phyloP scores from a whole-genome alignment of 2,888 invertebrate species.

The Cantharis flavilabris region DNA sequence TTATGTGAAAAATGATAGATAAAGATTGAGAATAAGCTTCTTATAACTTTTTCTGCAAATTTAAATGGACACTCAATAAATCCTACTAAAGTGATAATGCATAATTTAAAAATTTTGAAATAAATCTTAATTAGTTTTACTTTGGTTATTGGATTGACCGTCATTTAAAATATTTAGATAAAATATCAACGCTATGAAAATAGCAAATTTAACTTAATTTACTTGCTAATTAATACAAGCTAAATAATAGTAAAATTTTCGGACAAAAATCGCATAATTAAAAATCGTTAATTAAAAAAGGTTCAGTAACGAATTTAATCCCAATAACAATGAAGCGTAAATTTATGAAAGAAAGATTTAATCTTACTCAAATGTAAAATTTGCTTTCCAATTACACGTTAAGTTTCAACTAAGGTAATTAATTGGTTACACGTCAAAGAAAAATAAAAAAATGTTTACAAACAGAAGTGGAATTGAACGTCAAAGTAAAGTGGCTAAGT shows the following conservation, averaged over 20 bases:
- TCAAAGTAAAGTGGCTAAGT: neutral
- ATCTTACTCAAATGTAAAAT: neutral
- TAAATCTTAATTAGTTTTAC: neutral
- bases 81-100: neutral
- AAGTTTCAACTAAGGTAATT: neutral
- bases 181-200: neutral
- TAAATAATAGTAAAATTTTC: neutral
- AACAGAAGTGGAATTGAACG: neutral
- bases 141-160: neutral
- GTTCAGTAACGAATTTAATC: neutral
- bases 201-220: neutral
- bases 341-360: neutral
- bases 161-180: neutral
- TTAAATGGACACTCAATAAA: neutral
- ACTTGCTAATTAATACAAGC: neutral
- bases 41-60: too few species aligned
- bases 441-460: neutral
- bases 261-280: neutral
- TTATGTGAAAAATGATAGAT: too few species aligned
- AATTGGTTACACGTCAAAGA: neutral
- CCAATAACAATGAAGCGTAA: neutral
- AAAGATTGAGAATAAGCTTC: too few species aligned
- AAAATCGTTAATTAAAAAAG: neutral
- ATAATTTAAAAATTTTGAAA: neutral
- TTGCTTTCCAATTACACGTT: neutral